These are phyloP conservation scores for Tholera decimalis DNA, from an alignment of 2,888 invertebrate species.

Conservation along the genomic window DNA sequence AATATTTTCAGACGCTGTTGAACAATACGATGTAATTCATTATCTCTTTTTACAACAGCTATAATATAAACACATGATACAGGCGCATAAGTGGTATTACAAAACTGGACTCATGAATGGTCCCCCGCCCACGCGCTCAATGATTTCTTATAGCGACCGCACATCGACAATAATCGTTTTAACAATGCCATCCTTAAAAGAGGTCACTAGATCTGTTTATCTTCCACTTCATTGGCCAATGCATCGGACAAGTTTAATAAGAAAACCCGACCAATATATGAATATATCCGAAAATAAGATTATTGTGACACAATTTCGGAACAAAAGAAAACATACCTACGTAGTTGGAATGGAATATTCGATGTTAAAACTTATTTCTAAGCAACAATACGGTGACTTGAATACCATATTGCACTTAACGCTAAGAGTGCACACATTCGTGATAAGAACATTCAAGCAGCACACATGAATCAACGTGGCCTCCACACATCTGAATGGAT, in stretches of 20 bases:
- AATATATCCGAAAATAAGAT: constrained; percentile 35
- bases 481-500: constrained; percentile 87
- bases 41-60: constrained; percentile 53
- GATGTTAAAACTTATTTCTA: constrained; percentile 67
- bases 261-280: constrained; percentile 23
- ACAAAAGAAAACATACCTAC: constrained; percentile 51
- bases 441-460: constrained; percentile 79
- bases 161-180: constrained; percentile 85
- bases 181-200: constrained; percentile 79
- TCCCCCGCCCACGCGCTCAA: constrained; percentile 71
- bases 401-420: constrained; percentile 75
- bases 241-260: constrained; percentile 39
- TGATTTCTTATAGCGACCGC: constrained; percentile 70
- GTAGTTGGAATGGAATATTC: constrained; percentile 54
- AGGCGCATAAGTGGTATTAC: constrained; percentile 67
- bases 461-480: constrained; percentile 81
- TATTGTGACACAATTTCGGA: constrained; percentile 52
- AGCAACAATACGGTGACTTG: constrained; percentile 71
- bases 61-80: constrained; percentile 51
- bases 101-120: constrained; percentile 78
- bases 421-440: constrained; percentile 74
- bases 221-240: constrained; percentile 46
- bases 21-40: constrained; percentile 53
- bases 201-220: constrained; percentile 72
- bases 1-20: constrained; percentile 50